Percentiles rank a stretch among this genome's conserved stretches.
Conservation (phyloP, 2,113 vertebrate genomes). For the Circaetus cinerascens region DNA sequence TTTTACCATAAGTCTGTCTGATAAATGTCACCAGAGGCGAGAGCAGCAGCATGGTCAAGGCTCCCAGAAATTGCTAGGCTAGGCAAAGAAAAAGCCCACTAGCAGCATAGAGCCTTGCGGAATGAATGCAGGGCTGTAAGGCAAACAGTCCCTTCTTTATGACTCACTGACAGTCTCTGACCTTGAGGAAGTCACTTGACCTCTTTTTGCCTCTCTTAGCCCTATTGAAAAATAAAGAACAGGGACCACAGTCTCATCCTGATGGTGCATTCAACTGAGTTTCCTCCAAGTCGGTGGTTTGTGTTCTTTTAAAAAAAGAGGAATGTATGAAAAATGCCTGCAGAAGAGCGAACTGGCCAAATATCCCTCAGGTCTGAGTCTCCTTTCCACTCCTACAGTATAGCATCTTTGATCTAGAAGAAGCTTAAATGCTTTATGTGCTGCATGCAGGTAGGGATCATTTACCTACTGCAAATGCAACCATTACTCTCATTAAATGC, state of each 20-base stretch:
- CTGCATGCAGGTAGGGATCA: not conserved
- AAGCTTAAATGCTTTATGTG: not conserved
- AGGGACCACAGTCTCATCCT: not conserved
- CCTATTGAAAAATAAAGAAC: not conserved
- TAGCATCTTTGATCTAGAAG: not conserved
- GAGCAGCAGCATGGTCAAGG: not conserved
- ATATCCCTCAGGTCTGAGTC: not conserved
- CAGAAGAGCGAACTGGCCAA: not conserved
- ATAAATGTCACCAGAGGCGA: not conserved
- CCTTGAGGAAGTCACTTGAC: conserved; percentile 59
- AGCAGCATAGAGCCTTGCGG: not conserved
- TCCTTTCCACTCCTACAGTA: not conserved
- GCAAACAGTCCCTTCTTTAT: conserved; percentile 41
- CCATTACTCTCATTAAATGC: not conserved
- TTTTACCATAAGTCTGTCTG: not conserved
- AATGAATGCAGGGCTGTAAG: conserved; percentile 45
- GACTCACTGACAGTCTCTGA: conserved; percentile 33
- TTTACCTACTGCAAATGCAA: not conserved
- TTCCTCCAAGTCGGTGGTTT: not conserved
- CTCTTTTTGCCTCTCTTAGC: conserved; percentile 32
- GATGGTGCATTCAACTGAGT: not conserved
- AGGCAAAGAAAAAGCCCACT: not conserved
- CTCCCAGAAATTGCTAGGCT: conserved; percentile 10
- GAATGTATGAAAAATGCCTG: not conserved
- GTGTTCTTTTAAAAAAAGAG: not conserved